These are phyloP conservation scores for Drosophila punjabiensis DNA, from an alignment of 1,140 invertebrate species.

Conservation along the genomic window DNA sequence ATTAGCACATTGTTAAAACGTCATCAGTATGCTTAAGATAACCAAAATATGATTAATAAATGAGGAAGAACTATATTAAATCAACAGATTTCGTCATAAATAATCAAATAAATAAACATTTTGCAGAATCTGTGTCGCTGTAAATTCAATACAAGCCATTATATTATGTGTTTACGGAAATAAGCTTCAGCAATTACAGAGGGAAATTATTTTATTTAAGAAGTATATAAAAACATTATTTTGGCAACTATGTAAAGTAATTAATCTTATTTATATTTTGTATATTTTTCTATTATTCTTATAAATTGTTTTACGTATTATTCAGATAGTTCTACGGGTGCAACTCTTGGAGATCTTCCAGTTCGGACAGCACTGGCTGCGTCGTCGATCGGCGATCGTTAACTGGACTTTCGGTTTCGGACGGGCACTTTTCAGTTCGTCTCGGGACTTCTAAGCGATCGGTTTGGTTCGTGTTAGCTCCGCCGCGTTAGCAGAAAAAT, in stretches of 20 bases:
- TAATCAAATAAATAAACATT: neutral
- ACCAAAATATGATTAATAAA: neutral
- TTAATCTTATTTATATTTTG: neutral
- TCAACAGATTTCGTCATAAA: neutral
- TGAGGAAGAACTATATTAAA: neutral
- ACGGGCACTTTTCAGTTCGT: slow-evolving; percentile 65
- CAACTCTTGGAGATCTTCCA: slow-evolving; percentile 14
- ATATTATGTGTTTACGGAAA: slow-evolving; percentile 13
- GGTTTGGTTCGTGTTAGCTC: slow-evolving; percentile 63
- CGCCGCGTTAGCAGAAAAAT: slow-evolving; percentile 53
- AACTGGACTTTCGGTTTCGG: slow-evolving; percentile 75
- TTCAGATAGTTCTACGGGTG: neutral
- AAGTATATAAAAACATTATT: neutral
- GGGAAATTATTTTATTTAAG: too few species aligned
- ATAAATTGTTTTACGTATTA: slow-evolving; percentile 1
- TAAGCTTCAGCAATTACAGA: neutral
- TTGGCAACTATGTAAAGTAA: neutral
- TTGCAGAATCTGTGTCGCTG: neutral
- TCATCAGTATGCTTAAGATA: neutral
- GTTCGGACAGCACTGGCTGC: slow-evolving; percentile 25
- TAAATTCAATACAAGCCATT: neutral
- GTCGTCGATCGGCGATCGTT: slow-evolving; percentile 44
- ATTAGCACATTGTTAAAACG: neutral
- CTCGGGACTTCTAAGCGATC: slow-evolving; percentile 76
- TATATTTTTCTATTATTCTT: neutral